Evolutionary conservation across 2,113 vertebrate species (phyloP), one percentile per base, ranked within the genome.

Genomic region (Dasyornis broadbenti): DNA sequence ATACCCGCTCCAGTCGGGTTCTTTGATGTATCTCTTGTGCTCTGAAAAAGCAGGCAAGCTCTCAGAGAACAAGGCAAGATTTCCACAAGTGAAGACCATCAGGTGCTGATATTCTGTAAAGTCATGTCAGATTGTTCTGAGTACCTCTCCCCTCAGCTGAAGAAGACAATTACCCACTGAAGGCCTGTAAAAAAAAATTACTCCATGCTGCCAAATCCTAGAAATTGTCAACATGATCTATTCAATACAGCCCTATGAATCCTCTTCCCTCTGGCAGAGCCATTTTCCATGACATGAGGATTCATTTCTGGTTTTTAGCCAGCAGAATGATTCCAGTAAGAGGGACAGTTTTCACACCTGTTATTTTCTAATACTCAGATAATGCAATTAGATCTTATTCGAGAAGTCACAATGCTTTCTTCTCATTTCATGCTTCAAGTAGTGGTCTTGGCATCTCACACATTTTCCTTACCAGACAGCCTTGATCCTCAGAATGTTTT

Each of bases 1-100:
- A 33, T 3, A n/a, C 8, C 26, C 33, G 35, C 17, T 30, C 28
- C 70, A 22, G 6, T 22, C 0, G 0, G 4, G 24, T 44, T 86
- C 57, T 92, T 54, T 56, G 19, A 30, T 1, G 2, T 44, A 18
- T 42, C 47, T 64, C 23, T 45, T 44, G 11, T 31, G 64, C 22
- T 93, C 54, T 89, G 64, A 42, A 73, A 73, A 89, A 84, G 69
- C 73, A 78, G 45, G 13, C 44, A 72, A 23, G 66, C 23, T n/a
- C 26, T 89, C 69, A 52, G 42, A 76, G 64, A 64, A 15, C 30
- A 63, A 73, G 84, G 30, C 7, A 65, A 28, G 54, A 23, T 44
- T 83, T 89, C 28, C 61, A 33, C 37, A 53, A 54, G 50, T 52
- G 66, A 83, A 72, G 69, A 50, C 15, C 30, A 27, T 79, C 35